These are phyloP conservation scores for Esox niger DNA, from an alignment of 2,113 vertebrate genomes.

Conservation along the genomic window DNA sequence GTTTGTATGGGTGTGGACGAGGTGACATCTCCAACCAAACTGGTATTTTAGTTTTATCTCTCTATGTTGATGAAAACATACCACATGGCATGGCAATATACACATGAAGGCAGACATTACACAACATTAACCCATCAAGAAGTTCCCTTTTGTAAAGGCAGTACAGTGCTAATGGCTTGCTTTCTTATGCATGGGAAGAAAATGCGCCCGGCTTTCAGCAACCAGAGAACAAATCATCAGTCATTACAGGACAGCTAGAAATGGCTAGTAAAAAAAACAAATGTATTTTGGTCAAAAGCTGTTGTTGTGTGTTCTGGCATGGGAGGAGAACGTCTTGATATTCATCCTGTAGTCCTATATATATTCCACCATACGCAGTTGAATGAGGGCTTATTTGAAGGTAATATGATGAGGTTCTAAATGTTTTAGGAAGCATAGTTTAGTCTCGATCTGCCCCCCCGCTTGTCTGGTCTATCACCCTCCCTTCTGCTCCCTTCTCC, in stretches of 20 bases:
- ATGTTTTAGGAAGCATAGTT: background rate
- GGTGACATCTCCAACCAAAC: background rate
- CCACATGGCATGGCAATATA: too few species aligned
- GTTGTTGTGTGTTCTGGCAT: background rate
- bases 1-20: too few species aligned
- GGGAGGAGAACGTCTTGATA: background rate
- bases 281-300: too few species aligned
- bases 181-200: background rate
- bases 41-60: constrained; percentile 10
- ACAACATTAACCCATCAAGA: background rate
- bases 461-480: too few species aligned
- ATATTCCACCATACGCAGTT: background rate
- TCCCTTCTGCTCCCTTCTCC: too few species aligned
- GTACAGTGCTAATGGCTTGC: background rate
- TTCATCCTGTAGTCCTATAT: background rate
- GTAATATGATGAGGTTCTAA: background rate
- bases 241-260: too few species aligned
- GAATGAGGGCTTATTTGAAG: background rate
- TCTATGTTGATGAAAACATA: background rate
- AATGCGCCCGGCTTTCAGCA: background rate
- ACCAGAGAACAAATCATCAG: background rate
- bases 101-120: background rate
- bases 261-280: too few species aligned
- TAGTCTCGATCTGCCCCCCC: background rate
- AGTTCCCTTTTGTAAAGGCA: background rate